Evolutionary conservation across 2,113 vertebrate species (phyloP).

Genomic region (Rhea pennata): DNA sequence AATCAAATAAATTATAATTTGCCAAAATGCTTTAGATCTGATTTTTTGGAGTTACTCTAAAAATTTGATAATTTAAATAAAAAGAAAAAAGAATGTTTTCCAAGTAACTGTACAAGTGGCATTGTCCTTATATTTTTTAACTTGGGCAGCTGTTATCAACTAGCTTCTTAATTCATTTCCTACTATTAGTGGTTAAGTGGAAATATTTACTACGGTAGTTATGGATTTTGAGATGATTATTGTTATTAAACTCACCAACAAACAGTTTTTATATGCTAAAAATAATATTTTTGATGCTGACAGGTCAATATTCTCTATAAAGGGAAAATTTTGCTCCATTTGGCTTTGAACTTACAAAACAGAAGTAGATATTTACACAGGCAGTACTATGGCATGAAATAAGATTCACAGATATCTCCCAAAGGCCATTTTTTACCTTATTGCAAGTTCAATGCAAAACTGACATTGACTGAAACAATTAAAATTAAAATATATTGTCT

Average conservation of each 20-base stretch:
- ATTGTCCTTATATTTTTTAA: background rate
- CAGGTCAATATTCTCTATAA: slow-evolving; percentile 25
- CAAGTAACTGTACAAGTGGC: background rate
- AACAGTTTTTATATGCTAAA: slow-evolving; percentile 37
- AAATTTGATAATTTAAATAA: background rate
- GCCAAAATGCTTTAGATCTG: background rate
- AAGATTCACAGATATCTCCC: slow-evolving; percentile 29
- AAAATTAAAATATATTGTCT: slow-evolving; percentile 45
- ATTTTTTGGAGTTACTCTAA: background rate
- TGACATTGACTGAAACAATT: slow-evolving; percentile 57
- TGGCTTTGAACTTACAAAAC: slow-evolving; percentile 34
- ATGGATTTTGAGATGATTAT: slow-evolving; percentile 27
- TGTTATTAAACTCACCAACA: slow-evolving; percentile 9
- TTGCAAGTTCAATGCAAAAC: slow-evolving; percentile 27
- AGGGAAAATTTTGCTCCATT: slow-evolving; percentile 32
- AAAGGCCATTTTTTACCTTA: slow-evolving; percentile 39
- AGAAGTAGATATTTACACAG: slow-evolving; percentile 47
- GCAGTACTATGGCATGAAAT: slow-evolving; percentile 9
- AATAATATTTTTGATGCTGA: slow-evolving; percentile 42
- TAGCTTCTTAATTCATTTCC: slow-evolving; percentile 28
- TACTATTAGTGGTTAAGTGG: background rate
- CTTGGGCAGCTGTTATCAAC: slow-evolving; percentile 18
- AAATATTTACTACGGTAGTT: slow-evolving; percentile 30
- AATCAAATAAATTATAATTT: slow-evolving; percentile 16
- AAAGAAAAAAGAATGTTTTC: slow-evolving; percentile 23